A percentile compares a stretch with the other conserved stretches of the same genome.
phyloP scores from a whole-genome alignment of 2,113 vertebrate species.

The Thamnophis sirtalis region DNA sequence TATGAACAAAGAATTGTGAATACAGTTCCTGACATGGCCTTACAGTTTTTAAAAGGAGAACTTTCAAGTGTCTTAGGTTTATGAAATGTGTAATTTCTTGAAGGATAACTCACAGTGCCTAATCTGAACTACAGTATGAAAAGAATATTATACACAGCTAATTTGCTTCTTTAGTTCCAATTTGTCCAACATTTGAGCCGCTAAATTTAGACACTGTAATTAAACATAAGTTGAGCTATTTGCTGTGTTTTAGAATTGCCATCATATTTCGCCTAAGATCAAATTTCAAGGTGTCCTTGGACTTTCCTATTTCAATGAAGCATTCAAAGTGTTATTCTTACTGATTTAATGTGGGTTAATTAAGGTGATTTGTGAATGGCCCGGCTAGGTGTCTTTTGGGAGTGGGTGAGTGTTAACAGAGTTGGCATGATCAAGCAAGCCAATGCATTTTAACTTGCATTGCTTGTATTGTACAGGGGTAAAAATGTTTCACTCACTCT shows the following conservation, averaged over 20 bases:
- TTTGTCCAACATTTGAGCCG: constrained; percentile 5
- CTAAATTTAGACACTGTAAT: background rate
- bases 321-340: background rate
- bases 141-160: background rate
- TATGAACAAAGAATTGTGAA: constrained; percentile 5
- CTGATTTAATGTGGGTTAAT: background rate
- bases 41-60: constrained; percentile 35
- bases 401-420: background rate
- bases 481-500: background rate
- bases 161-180: background rate
- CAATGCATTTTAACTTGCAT: background rate
- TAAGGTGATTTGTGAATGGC: background rate
- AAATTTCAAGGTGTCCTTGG: background rate
- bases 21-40: background rate
- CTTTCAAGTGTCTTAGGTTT: constrained; percentile 24
- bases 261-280: background rate
- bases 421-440: background rate
- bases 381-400: background rate
- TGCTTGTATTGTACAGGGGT: background rate
- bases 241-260: background rate
- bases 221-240: background rate
- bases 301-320: background rate
- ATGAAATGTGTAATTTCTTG: constrained; percentile 25
- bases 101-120: constrained; percentile 28
- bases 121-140: constrained; percentile 24